phyloP scores from a whole-genome alignment of 2,888 invertebrate genomes.

The Leucoma salicis region DNA sequence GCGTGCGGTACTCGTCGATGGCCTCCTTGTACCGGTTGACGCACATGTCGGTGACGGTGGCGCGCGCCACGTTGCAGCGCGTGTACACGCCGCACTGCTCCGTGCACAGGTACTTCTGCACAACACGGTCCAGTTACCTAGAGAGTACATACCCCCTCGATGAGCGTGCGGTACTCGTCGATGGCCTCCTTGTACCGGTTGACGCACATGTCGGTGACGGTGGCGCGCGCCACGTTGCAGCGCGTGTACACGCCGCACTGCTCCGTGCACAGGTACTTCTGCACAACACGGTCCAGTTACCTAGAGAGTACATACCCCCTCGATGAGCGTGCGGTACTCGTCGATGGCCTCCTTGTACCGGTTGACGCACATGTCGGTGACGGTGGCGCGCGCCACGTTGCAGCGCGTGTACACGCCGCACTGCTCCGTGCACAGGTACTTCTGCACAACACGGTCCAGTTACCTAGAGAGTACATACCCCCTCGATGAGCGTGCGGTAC shows the following conservation, averaged over 20 bases:
- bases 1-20: constrained; percentile 91
- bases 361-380: constrained; percentile 95
- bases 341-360: constrained; percentile 88
- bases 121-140: too few species aligned
- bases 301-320: too few species aligned
- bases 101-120: constrained; percentile 92
- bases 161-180: constrained; percentile 90
- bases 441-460: too few species aligned
- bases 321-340: constrained; percentile 89
- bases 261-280: constrained; percentile 93
- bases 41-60: constrained; percentile 94
- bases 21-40: constrained; percentile 89
- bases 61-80: constrained; percentile 94
- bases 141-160: too few species aligned
- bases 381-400: constrained; percentile 94
- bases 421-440: constrained; percentile 93
- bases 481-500: too few species aligned
- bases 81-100: constrained; percentile 94
- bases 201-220: constrained; percentile 95
- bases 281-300: too few species aligned
- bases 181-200: constrained; percentile 88
- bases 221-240: constrained; percentile 95
- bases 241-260: constrained; percentile 93
- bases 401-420: constrained; percentile 94
- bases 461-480: too few species aligned